Conservation (phyloP, 2,888 invertebrate species). For the Drosophila longiperda region DNA sequence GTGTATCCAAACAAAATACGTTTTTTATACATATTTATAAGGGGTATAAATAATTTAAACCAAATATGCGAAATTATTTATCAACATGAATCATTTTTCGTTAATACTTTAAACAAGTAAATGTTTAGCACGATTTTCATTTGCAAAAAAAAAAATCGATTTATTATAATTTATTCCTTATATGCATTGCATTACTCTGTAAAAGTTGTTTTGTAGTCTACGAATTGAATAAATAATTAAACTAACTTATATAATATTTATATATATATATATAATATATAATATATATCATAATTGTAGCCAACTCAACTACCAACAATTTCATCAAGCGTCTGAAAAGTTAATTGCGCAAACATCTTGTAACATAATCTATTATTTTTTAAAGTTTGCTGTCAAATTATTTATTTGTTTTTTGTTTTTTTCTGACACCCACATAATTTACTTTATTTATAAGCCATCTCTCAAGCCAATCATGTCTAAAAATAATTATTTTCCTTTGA, state of each 20-base stretch:
- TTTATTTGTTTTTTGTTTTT: not conserved
- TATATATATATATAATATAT: too few species aligned
- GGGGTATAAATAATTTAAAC: slow-evolving; percentile 36
- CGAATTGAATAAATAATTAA: not conserved
- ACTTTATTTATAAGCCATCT: slow-evolving; percentile 1
- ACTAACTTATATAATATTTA: not conserved
- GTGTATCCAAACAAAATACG: slow-evolving; percentile 5
- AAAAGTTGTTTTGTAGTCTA: not conserved
- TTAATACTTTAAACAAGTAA: not conserved
- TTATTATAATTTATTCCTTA: slow-evolving; percentile 1
- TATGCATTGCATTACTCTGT: not conserved
- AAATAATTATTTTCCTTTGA: not conserved
- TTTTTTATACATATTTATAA: slow-evolving; percentile 27
- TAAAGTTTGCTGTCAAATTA: slow-evolving; percentile 9
- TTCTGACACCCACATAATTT: slow-evolving; percentile 24
- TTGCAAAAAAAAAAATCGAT: not conserved
- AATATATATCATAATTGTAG: slow-evolving; percentile 4
- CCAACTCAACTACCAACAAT: slow-evolving; percentile 2
- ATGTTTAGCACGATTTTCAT: not conserved
- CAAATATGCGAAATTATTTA: slow-evolving; percentile 35
- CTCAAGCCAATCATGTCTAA: not conserved
- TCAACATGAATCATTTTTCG: slow-evolving; percentile 34
- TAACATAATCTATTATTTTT: slow-evolving; percentile 17
- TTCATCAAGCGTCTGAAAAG: not conserved
- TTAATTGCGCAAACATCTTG: slow-evolving; percentile 34